Evolutionary conservation across 1,140 invertebrate genomes (phyloP).

Genomic region (Drosophila simulans): DNA sequence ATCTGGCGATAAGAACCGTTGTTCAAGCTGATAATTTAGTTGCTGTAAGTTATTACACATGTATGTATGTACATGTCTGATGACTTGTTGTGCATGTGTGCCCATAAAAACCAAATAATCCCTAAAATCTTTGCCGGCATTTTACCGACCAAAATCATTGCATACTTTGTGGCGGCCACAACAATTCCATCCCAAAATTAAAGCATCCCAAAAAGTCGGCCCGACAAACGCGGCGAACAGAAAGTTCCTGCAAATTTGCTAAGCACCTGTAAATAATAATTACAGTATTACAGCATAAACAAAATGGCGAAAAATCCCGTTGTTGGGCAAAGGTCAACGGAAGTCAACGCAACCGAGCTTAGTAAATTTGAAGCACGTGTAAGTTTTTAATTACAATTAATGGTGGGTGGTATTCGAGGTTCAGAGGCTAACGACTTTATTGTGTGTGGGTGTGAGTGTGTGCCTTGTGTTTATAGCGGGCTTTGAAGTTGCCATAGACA

Average conservation of each 20-base stretch:
- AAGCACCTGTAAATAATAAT: slow-evolving; percentile 65
- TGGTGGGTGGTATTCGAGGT: slow-evolving; percentile 8
- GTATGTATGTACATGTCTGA: neutral
- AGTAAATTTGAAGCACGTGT: slow-evolving; percentile 68
- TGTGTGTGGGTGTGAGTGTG: slow-evolving; percentile 16
- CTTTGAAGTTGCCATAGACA: slow-evolving; percentile 56
- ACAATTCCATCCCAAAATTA: slow-evolving; percentile 2
- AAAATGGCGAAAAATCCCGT: slow-evolving; percentile 17
- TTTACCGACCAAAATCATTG: slow-evolving; percentile 7
- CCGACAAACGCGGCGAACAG: slow-evolving; percentile 10
- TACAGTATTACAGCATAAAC: slow-evolving; percentile 48
- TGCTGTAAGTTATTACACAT: too few relatives aligned
- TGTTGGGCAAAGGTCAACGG: slow-evolving; percentile 45
- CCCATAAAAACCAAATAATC: neutral
- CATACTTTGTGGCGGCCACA: slow-evolving; percentile 43
- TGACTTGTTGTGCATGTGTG: neutral
- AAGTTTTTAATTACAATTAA: slow-evolving; percentile 80
- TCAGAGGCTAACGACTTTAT: slow-evolving; percentile 1
- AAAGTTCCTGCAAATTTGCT: slow-evolving; percentile 30
- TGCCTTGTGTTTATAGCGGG: slow-evolving; percentile 45
- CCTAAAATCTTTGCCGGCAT: neutral
- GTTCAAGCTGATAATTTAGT: too few relatives aligned
- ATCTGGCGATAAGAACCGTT: too few relatives aligned
- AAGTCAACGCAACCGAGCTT: slow-evolving; percentile 36
- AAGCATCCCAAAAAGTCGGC: slow-evolving; percentile 16